phyloP scores from a whole-genome alignment of 2,797 vertebrate genomes.

The Sebastes melanostomus region DNA sequence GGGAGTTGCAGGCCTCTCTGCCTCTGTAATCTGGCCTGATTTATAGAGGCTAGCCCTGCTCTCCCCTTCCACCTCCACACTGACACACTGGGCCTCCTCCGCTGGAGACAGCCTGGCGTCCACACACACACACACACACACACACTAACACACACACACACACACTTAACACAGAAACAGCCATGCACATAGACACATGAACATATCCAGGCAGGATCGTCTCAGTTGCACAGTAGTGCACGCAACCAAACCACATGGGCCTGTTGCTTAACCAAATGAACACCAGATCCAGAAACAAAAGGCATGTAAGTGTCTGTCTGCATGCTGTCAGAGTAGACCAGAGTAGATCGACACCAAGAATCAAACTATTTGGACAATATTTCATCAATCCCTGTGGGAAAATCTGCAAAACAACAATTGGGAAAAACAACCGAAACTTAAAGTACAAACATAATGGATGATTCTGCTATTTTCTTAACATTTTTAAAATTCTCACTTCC shows the following conservation, averaged over 20 bases:
- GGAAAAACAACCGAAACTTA: background rate
- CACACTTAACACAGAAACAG: conserved; percentile 16
- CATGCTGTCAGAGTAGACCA: conserved; percentile 32
- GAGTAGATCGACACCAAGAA: background rate
- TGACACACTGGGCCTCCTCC: conserved; percentile 88
- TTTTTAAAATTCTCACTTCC: background rate
- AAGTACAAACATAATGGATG: background rate
- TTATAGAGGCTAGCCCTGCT: conserved; percentile 87
- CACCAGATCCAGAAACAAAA: conserved; percentile 64
- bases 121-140: conserved; percentile 42
- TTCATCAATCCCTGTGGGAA: background rate
- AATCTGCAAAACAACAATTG: background rate
- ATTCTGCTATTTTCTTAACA: background rate
- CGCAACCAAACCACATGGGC: conserved; percentile 67
- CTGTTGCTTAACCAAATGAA: conserved; percentile 65
- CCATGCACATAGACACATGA: conserved; percentile 46
- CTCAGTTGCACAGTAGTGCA: conserved; percentile 69
- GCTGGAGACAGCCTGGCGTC: conserved; percentile 98
- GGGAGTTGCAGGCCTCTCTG: conserved; percentile 84
- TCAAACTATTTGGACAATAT: background rate
- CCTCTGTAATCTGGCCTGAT: conserved; percentile 99
- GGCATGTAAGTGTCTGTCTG: conserved; percentile 48
- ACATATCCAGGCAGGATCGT: conserved; percentile 45
- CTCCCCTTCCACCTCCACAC: conserved; percentile 82
- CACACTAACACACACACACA: conserved; percentile 1